Conservation (phyloP, 2,113 vertebrate genomes). For the Carlito syrichta region DNA sequence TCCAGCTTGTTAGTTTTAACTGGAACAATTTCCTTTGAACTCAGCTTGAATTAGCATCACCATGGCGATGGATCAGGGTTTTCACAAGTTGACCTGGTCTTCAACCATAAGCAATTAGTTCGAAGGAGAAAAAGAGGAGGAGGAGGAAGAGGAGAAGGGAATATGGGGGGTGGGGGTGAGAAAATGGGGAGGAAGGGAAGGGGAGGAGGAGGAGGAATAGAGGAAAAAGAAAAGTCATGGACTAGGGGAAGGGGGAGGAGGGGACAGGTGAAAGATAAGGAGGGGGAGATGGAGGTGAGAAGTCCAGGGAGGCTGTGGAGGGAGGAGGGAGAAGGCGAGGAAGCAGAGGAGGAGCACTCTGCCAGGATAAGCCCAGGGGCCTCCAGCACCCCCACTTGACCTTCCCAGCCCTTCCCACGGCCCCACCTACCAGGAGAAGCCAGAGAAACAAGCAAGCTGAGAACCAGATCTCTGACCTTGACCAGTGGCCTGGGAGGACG, state of each 20-base stretch:
- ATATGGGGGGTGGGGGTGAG: too few relatives aligned
- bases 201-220: neutral
- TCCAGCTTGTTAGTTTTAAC: conserved; percentile 80
- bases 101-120: conserved; percentile 76
- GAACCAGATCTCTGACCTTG: fast-evolving
- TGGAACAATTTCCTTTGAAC: conserved; percentile 85
- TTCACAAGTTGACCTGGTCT: conserved; percentile 80
- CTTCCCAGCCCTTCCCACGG: neutral
- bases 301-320: neutral
- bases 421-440: neutral
- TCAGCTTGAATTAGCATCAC: conserved; percentile 84
- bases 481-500: neutral
- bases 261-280: neutral
- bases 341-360: neutral
- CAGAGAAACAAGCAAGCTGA: neutral
- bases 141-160: conserved; percentile 18
- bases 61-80: conserved; percentile 81
- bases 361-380: neutral
- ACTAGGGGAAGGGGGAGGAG: neutral
- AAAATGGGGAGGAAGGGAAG: neutral
- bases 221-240: neutral
- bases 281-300: neutral
- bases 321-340: neutral
- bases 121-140: conserved; percentile 7
- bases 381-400: neutral